phyloP scores from a whole-genome alignment of 1,140 invertebrate species.

The Anoplophora glabripennis region DNA sequence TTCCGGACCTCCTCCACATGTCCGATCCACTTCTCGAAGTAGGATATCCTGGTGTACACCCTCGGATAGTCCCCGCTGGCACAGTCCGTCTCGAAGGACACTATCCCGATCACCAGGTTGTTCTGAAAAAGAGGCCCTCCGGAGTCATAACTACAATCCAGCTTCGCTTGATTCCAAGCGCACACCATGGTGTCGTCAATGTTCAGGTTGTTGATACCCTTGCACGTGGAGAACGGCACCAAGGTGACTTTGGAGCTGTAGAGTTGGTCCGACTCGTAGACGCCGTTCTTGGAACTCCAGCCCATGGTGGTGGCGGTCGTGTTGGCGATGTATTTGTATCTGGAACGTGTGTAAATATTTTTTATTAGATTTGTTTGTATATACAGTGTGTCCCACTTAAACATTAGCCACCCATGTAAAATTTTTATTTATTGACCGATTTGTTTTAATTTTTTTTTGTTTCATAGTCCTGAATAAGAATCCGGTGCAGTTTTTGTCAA shows the following conservation, averaged over 20 bases:
- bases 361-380: no score
- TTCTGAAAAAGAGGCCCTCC: constrained; percentile 20
- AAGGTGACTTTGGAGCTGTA: constrained; percentile 17
- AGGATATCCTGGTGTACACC: constrained; percentile 22
- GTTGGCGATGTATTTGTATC: constrained; percentile 20
- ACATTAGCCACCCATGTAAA: no score
- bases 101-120: constrained; percentile 23
- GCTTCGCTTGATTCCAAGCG: constrained; percentile 13
- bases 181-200: constrained; percentile 25
- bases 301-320: constrained; percentile 21
- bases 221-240: constrained; percentile 17
- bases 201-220: constrained; percentile 7
- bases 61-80: constrained; percentile 14
- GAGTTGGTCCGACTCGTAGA: background rate
- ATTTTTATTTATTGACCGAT: no score
- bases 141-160: constrained; percentile 22
- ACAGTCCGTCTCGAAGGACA: constrained; percentile 20
- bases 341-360: no score
- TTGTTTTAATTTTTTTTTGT: no score
- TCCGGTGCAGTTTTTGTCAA: no score
- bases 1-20: constrained; percentile 14
- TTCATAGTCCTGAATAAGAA: no score
- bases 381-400: no score
- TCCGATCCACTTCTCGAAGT: constrained; percentile 22
- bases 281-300: constrained; percentile 16